A percentile compares a stretch with the other conserved stretches of the same genome.
These are phyloP conservation scores for Monopterus albus DNA, from an alignment of 2,113 vertebrate species.

Conservation along the genomic window DNA sequence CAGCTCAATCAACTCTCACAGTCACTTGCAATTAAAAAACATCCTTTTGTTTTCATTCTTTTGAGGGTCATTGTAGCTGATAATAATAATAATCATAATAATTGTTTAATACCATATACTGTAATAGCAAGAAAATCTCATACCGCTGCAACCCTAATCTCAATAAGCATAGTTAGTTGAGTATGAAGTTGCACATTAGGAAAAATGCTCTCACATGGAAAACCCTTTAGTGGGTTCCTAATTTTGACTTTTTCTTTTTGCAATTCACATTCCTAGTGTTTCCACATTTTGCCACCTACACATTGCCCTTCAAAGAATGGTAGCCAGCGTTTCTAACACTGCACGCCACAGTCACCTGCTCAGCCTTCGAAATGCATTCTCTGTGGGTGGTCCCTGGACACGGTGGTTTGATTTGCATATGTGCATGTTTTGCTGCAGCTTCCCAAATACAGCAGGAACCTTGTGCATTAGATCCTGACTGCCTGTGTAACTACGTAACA, in stretches of 20 bases:
- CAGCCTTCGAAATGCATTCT: conserved; percentile 48
- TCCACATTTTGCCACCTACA: conserved; percentile 26
- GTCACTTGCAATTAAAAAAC: too few species aligned
- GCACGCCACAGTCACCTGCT: conserved; percentile 47
- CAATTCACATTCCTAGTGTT: conserved; percentile 19
- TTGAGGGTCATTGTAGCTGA: too few species aligned
- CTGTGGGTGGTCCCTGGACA: conserved; percentile 39
- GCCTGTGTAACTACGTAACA: conserved; percentile 66
- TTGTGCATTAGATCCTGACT: conserved; percentile 61
- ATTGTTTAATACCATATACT: too few species aligned
- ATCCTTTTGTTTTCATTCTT: too few species aligned
- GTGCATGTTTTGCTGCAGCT: conserved; percentile 77
- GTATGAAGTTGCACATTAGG: conserved; percentile 25
- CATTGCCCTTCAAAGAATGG: conserved; percentile 31
- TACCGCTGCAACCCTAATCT: too few species aligned
- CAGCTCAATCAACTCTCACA: too few species aligned
- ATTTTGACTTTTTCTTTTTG: conserved; percentile 37
- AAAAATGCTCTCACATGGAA: conserved; percentile 7
- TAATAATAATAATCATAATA: too few species aligned
- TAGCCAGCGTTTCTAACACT: conserved; percentile 50
- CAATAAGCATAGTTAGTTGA: conserved; percentile 22
- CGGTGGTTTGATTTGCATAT: conserved; percentile 63
- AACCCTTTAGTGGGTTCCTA: conserved; percentile 17
- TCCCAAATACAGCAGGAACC: conserved; percentile 48
- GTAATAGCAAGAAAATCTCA: too few species aligned